Percentiles rank a stretch among this genome's conserved stretches.
Conservation (phyloP, 2,797 vertebrate genomes). For the Spinibarbus caldwelli region DNA sequence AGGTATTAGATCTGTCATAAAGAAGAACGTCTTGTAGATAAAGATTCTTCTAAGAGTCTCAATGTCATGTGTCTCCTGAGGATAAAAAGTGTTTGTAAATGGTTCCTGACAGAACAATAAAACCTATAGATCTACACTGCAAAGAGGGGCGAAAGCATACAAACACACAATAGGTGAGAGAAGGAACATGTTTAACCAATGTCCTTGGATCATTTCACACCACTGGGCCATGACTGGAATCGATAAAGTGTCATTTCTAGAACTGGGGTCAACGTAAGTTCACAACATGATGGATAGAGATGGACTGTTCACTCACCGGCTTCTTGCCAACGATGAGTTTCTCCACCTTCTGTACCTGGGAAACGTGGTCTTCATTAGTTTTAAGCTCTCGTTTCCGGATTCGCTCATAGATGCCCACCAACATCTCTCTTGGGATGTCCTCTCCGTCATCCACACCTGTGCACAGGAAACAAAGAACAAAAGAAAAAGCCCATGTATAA, state of each 20-base stretch:
- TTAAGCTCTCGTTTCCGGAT: slow-evolving; percentile 95
- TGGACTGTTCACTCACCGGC: slow-evolving; percentile 80
- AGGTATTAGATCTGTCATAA: slow-evolving; percentile 52
- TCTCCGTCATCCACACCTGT: slow-evolving; percentile 95
- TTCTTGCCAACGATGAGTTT: slow-evolving; percentile 98
- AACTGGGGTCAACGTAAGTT: slow-evolving; percentile 28
- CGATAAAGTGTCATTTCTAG: slow-evolving; percentile 6
- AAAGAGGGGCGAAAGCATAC: neutral
- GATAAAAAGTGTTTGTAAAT: slow-evolving; percentile 2
- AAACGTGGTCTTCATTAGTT: slow-evolving; percentile 97
- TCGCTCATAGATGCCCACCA: slow-evolving; percentile 94
- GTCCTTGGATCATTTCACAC: slow-evolving; percentile 32
- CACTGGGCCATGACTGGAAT: slow-evolving; percentile 27
- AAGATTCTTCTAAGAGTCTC: slow-evolving; percentile 49
- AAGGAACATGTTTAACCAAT: slow-evolving; percentile 12
- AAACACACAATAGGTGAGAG: slow-evolving; percentile 7
- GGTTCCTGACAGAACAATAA: neutral
- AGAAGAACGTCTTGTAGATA: slow-evolving; percentile 38
- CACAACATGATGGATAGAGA: slow-evolving; percentile 30
- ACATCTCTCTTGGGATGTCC: slow-evolving; percentile 94
- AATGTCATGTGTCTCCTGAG: slow-evolving; percentile 27
- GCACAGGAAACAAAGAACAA: neutral
- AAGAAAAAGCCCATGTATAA: neutral
- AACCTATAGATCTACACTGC: neutral
- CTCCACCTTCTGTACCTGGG: slow-evolving; percentile 98